These are phyloP conservation scores for Himalopsyche japonica DNA, from an alignment of 2,888 invertebrate genomes.

Conservation along the genomic window DNA sequence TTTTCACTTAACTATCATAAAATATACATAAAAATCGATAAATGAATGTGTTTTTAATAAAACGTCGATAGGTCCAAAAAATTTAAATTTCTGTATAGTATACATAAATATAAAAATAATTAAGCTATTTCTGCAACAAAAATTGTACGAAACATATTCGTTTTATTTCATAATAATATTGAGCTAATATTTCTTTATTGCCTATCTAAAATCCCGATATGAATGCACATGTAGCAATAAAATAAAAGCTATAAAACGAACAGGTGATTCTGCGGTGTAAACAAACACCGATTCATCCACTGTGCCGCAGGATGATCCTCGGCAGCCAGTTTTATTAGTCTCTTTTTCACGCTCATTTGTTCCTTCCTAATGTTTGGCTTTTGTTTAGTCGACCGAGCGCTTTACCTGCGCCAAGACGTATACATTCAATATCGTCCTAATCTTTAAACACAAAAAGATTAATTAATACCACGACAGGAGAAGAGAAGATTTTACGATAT, in stretches of 20 bases:
- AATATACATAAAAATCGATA: too few relatives aligned
- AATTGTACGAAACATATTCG: too few relatives aligned
- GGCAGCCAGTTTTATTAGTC: constrained; percentile 44
- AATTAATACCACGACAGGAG: not conserved
- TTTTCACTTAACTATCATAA: too few relatives aligned
- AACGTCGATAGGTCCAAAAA: too few relatives aligned
- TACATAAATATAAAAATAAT: too few relatives aligned
- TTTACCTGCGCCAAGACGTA: constrained; percentile 60
- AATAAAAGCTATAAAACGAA: not conserved
- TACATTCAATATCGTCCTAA: not conserved
- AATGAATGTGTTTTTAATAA: too few relatives aligned
- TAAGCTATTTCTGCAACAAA: too few relatives aligned
- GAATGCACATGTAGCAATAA: not conserved
- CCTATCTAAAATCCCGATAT: not conserved
- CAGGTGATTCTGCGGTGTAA: constrained; percentile 1
- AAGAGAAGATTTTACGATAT: not conserved
- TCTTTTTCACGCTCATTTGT: constrained; percentile 64
- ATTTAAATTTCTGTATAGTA: too few relatives aligned
- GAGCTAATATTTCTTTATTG: too few relatives aligned
- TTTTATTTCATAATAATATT: too few relatives aligned
- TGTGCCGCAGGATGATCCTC: constrained; percentile 25
- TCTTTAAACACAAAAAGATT: not conserved
- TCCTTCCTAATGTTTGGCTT: constrained; percentile 63
- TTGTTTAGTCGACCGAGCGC: constrained; percentile 63
- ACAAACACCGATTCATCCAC: not conserved